phyloP scores from a whole-genome alignment of 64 coral and sea anemone species.

The Dendrophyllia cribrosa region DNA sequence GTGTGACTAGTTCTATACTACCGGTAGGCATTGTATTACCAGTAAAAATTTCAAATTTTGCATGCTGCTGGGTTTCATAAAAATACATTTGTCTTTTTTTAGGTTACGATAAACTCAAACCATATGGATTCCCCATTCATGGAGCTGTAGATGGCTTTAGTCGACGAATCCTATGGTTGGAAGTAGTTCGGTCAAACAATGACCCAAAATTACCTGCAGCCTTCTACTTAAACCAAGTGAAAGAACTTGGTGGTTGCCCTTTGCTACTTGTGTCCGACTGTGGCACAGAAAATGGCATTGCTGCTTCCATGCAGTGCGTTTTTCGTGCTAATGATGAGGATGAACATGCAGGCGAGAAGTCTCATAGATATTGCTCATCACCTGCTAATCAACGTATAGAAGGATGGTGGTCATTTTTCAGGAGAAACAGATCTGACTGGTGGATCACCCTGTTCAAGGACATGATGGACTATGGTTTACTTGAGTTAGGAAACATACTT shows the following conservation, averaged over 20 bases:
- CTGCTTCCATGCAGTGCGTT: slow-evolving; percentile 9
- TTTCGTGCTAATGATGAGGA: background rate
- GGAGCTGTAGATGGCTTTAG: slow-evolving; percentile 12
- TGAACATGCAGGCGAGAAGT: slow-evolving; percentile 3
- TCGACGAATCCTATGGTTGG: slow-evolving; percentile 24
- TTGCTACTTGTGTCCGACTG: slow-evolving; percentile 12
- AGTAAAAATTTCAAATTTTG: too few relatives aligned
- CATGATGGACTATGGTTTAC: slow-evolving; percentile 13
- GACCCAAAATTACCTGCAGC: slow-evolving; percentile 3
- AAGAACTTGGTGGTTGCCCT: slow-evolving; percentile 23
- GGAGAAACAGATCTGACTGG: slow-evolving; percentile 14
- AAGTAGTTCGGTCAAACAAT: slow-evolving; percentile 26
- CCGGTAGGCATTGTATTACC: too few relatives aligned
- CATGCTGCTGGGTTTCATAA: too few relatives aligned
- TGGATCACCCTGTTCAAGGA: slow-evolving; percentile 36
- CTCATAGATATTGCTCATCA: slow-evolving; percentile 16
- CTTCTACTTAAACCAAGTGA: slow-evolving; percentile 1
- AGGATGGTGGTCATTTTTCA: too few relatives aligned
- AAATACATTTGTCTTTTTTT: too few relatives aligned
- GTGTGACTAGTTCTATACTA: too few relatives aligned
- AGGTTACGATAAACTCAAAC: too few relatives aligned
- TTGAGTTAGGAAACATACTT: too few relatives aligned
- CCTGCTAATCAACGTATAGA: slow-evolving; percentile 18
- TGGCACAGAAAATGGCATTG: slow-evolving; percentile 34
- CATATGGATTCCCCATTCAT: too few relatives aligned